Evolutionary conservation across 2,888 invertebrate species (phyloP).

Genomic region (Laspeyria flexula): DNA sequence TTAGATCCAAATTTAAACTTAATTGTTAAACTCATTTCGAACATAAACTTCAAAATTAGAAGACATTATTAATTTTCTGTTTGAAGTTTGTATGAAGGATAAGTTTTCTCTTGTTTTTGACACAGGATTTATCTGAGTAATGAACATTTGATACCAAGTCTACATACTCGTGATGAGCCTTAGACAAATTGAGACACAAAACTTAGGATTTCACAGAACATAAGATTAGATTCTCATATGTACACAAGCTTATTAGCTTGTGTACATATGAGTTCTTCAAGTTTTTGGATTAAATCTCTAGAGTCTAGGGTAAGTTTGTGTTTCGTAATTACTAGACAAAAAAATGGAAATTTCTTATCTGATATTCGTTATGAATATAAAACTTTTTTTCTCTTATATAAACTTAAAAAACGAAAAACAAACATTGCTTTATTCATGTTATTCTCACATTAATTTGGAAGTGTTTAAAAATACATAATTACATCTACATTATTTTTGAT

Average conservation of each 20-base stretch:
- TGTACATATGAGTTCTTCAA: not conserved
- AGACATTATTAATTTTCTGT: not conserved
- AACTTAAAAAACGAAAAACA: no score
- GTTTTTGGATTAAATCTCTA: constrained; percentile 1
- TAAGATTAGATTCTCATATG: constrained; percentile 4
- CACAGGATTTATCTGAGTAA: not conserved
- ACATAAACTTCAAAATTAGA: not conserved
- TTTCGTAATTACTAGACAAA: not conserved
- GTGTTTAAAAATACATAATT: no score
- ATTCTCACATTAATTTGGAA: no score
- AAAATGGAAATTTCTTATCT: constrained; percentile 5
- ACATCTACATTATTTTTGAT: no score
- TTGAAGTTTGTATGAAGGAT: not conserved
- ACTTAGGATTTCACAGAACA: not conserved
- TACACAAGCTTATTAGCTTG: constrained; percentile 1
- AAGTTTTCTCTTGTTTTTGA: not conserved
- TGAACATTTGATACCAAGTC: not conserved
- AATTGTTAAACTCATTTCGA: no score
- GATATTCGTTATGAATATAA: no score
- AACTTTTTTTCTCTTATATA: no score
- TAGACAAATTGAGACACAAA: constrained; percentile 1
- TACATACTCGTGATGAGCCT: not conserved
- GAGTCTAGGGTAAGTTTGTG: not conserved
- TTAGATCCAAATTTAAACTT: no score
- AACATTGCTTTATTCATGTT: no score